phyloP scores from a whole-genome alignment of 1,140 invertebrate genomes.

The Ctenoplectra terminalis region DNA sequence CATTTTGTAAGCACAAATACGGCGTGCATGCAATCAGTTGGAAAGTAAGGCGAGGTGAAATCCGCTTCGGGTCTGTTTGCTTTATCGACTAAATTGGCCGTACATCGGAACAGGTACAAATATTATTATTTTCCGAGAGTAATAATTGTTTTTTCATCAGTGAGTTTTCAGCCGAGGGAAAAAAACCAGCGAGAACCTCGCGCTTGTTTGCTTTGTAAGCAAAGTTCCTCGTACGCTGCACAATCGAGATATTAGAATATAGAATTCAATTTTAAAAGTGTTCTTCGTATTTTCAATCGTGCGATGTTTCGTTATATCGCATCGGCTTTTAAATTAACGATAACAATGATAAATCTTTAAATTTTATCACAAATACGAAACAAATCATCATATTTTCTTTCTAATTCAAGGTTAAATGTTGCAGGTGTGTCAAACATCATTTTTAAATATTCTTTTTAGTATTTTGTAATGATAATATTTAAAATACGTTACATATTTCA shows the following conservation, averaged over 20 bases:
- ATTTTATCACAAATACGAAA: not conserved
- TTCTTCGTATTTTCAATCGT: not conserved
- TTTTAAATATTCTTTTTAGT: not conserved
- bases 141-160: constrained; percentile 65
- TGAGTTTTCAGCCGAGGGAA: constrained; percentile 38
- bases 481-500: constrained; percentile 31
- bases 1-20: constrained; percentile 9
- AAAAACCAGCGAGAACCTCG: constrained; percentile 47
- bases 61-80: constrained; percentile 67
- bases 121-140: constrained; percentile 67
- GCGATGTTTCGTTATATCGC: not conserved
- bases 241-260: constrained; percentile 39
- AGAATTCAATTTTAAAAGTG: constrained; percentile 31
- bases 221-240: constrained; percentile 38
- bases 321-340: not conserved
- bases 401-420: not conserved
- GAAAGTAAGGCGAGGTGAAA: constrained; percentile 56
- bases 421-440: not conserved
- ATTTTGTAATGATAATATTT: constrained; percentile 23
- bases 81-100: constrained; percentile 69
- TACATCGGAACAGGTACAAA: constrained; percentile 66
- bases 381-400: not conserved
- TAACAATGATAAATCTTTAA: not conserved
- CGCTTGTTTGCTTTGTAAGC: constrained; percentile 64
- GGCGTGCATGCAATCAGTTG: constrained; percentile 1